Conservation (phyloP, 2,888 invertebrate genomes). For the Synanthedon andrenaeformis region DNA sequence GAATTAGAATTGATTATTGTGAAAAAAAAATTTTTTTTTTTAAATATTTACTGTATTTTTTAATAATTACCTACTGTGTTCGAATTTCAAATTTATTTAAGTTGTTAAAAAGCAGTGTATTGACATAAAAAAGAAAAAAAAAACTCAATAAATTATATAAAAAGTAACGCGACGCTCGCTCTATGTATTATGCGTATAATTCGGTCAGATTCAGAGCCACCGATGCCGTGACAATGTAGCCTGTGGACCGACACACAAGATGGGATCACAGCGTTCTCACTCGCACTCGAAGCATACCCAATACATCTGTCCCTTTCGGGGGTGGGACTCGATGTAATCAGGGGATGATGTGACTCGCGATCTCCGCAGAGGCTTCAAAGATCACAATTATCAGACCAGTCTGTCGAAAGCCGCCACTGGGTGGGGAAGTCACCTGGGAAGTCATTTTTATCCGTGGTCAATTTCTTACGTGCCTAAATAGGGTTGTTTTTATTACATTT, state of each 20-base stretch:
- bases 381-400: slow-evolving; percentile 70
- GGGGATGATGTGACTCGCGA: slow-evolving; percentile 71
- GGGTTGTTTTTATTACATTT: neutral
- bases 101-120: too few species aligned
- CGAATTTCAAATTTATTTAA: too few species aligned
- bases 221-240: slow-evolving; percentile 66
- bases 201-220: slow-evolving; percentile 48
- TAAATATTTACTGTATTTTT: too few species aligned
- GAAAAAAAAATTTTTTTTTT: too few species aligned
- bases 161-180: slow-evolving; percentile 8
- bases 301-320: slow-evolving; percentile 38
- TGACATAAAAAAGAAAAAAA: too few species aligned
- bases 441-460: neutral
- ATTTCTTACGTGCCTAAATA: neutral
- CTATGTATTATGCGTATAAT: slow-evolving; percentile 39
- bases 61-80: too few species aligned
- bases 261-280: slow-evolving; percentile 66
- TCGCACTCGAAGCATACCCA: slow-evolving; percentile 17
- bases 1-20: too few species aligned
- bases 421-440: slow-evolving; percentile 51
- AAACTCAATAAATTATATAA: too few species aligned
- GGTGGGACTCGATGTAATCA: slow-evolving; percentile 69
- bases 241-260: slow-evolving; percentile 73
- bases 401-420: slow-evolving; percentile 63
- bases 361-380: slow-evolving; percentile 66